Base-by-base conservation (phyloP, 2,113 vertebrate genomes). In the Dasyornis broadbenti region DNA sequence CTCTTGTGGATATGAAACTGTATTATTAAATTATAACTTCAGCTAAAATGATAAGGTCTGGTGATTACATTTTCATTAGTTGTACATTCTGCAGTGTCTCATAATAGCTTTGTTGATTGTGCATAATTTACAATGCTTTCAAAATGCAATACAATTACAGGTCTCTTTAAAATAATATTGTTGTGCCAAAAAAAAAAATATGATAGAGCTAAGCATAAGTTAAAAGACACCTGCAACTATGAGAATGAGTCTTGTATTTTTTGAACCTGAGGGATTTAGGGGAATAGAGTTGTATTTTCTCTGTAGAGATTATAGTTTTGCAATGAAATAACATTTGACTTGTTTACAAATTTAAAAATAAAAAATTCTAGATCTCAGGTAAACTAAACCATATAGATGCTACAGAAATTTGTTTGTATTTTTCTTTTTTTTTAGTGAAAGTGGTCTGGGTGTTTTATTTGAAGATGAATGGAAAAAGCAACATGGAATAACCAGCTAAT, bases 1-100 rank as follows among this genome's bases (percentile, higher is more conserved):
- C 84, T 84, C 60, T 53, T 76, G 71, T 71, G 95, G 22, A 88
- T 96, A 94, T 24, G 49, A 76, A 95, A 86, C 40, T 91, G 56
- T 85, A 95, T 90, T 97, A 98, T 95, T 97, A 96, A 97, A 97
- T 97, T 97, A 98, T 37, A 96, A 94, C 71, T 69, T 97, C 93
- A 89, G 90, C 87, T 96, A 91, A 95, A 98, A 96, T 87, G 23
- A 57, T 94, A 96, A 96, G 77, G 90, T 94, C 66, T 78, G 81
- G 30, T 95, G 95, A 97, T 97, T 96, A 93, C 11, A 82, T 75
- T 94, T 92, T 97, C 85, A 96, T 97, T 96, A 97, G 75, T 68
- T 94, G 87, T 90, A 94, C 89, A 59, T 87, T 94, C 64, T 80
- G 72, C 66, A 90, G 75, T 90, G 60, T 94, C 90, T 72, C n/a